Conservation (phyloP, 2,113 vertebrate species). For the Indicator indicator region DNA sequence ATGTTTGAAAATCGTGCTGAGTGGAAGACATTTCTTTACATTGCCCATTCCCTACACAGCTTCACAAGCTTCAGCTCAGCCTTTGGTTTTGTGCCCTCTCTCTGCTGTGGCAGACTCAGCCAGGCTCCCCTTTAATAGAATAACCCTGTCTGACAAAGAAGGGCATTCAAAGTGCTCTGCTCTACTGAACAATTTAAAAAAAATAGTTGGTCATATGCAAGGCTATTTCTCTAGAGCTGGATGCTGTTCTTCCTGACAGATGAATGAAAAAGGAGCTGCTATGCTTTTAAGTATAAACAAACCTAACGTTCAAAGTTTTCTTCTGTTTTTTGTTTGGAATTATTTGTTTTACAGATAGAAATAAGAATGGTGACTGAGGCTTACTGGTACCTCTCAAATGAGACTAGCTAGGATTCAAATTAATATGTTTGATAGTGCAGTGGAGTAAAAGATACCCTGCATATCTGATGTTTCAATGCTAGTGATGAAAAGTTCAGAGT, state of each 20-base stretch:
- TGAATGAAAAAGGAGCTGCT: neutral
- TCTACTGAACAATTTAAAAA: neutral
- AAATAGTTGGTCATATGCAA: neutral
- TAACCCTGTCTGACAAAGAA: neutral
- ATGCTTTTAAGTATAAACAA: neutral
- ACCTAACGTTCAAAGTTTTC: neutral
- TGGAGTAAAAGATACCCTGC: neutral
- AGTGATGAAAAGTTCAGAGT: neutral
- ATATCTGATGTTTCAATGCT: neutral
- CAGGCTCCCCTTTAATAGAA: neutral
- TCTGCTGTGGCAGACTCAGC: neutral
- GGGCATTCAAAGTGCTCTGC: neutral
- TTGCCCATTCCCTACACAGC: neutral
- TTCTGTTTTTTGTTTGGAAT: neutral
- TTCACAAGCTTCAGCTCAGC: neutral
- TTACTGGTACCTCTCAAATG: neutral
- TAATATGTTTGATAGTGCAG: neutral
- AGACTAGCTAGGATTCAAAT: neutral
- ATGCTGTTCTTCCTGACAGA: neutral
- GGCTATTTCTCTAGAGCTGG: neutral
- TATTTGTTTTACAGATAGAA: neutral
- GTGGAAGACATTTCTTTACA: neutral
- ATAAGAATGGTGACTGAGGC: neutral
- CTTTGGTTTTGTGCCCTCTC: neutral
- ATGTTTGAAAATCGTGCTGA: neutral